Evolutionary conservation across 2,797 vertebrate species (phyloP), one percentile per base, ranked within the genome.

Genomic region (Notolepis coatsorum): DNA sequence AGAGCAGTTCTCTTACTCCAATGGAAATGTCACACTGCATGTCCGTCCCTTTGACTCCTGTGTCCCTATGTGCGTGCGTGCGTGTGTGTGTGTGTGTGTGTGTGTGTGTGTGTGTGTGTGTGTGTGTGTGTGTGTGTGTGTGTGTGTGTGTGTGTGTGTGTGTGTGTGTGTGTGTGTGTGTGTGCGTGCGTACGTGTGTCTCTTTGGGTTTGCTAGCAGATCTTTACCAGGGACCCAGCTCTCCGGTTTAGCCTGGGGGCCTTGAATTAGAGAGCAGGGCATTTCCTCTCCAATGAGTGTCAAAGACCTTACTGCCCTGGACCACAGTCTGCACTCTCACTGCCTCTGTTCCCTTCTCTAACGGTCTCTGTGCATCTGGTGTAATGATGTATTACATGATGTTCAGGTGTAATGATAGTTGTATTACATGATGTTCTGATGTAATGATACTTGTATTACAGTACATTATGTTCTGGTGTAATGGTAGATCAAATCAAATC

Each of bases 261-360:
- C 33, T 25, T 62, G 58, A 61, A 64, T 58, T 53, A 67, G 46
- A 62, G 41, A 48, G 61, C 46, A 70, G 8, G 28, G 43, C 62
- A 71, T 70, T 65, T 74, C 56, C 58, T 62, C 47, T 61, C 58
- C 54, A 69, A 70, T 78, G 58, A 59, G 23, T 65, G 38, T 77
- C 52, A 77, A 68, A 46, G 15, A 33, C 35, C 33, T 25, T 35
- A n/a, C 33, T 23, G 39, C 54, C 9, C 6, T 5, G 69, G 51
- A 67, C 57, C 56, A 62, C 55, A 30, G 6, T 37, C 53, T 8
- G 5, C 38, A 13, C 18, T 23, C 35, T 21, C 35, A 3, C 6
- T 58, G n/a, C 17, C 39, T 45, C n/a, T 30, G 9, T 1, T 5
- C 8, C 15, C 2, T 7, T 43, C 23, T 3, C 46, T 7, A 15